Conservation (phyloP, 2,797 vertebrate species). For the Betta splendens region DNA sequence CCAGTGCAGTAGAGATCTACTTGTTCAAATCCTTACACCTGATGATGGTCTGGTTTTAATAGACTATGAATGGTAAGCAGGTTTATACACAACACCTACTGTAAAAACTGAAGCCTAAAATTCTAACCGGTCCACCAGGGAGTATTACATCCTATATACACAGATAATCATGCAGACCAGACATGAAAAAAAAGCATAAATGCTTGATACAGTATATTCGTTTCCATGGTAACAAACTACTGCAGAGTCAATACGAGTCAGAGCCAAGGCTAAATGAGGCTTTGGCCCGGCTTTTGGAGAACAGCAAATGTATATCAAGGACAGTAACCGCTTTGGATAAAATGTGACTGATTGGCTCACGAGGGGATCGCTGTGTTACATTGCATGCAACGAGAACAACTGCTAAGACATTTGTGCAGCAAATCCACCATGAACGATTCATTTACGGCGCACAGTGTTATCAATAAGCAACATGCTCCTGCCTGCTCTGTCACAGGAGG, state of each 20-base stretch:
- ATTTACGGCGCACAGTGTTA: slow-evolving; percentile 56
- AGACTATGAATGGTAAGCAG: too few relatives aligned
- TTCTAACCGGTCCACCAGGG: background rate
- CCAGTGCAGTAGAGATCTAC: background rate
- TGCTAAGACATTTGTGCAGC: slow-evolving; percentile 52
- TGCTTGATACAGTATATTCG: slow-evolving; percentile 4
- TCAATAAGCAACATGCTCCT: slow-evolving; percentile 60
- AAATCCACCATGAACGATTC: slow-evolving; percentile 63
- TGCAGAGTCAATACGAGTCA: slow-evolving; percentile 17
- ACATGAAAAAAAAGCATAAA: slow-evolving; percentile 20
- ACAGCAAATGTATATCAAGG: slow-evolving; percentile 27
- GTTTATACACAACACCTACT: too few relatives aligned
- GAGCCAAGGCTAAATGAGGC: background rate
- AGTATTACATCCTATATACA: background rate
- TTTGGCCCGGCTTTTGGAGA: slow-evolving; percentile 12
- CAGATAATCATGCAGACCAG: background rate
- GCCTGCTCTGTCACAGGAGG: slow-evolving; percentile 51
- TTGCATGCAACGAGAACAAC: slow-evolving; percentile 49
- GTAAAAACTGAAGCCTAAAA: too few relatives aligned
- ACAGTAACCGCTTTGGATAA: slow-evolving; percentile 29
- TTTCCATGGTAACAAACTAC: slow-evolving; percentile 12
- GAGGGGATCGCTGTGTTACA: slow-evolving; percentile 50
- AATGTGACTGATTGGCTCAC: slow-evolving; percentile 41
- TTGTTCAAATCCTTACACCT: slow-evolving; percentile 3
- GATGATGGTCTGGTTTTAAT: too few relatives aligned